These are phyloP conservation scores for Crossoptilon crossoptilon DNA, from an alignment of 2,797 vertebrate genomes.

Conservation along the genomic window DNA sequence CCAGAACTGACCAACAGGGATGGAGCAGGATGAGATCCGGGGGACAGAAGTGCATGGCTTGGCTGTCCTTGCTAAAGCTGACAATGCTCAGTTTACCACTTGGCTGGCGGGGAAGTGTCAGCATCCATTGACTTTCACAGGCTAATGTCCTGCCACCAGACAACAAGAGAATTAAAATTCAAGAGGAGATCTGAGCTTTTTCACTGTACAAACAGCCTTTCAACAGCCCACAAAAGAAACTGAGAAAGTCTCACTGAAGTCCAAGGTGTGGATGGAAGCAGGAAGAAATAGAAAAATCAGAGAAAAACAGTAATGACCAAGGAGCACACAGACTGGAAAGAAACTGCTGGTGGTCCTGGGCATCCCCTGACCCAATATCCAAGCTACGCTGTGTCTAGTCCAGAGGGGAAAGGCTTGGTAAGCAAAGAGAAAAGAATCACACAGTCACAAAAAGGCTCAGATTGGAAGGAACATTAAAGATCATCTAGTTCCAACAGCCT, in stretches of 20 bases:
- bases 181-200: background rate
- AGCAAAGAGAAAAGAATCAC: background rate
- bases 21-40: background rate
- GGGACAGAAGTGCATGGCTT: background rate
- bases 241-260: background rate
- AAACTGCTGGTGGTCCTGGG: background rate
- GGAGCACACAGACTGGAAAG: background rate
- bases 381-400: background rate
- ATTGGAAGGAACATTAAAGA: background rate
- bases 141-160: background rate
- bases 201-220: background rate
- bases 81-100: background rate
- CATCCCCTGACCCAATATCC: background rate
- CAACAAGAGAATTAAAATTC: conserved; percentile 20
- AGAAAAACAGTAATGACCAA: background rate
- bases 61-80: background rate
- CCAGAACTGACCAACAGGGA: background rate
- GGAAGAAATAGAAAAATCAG: background rate
- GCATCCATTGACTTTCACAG: background rate
- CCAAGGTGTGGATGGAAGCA: background rate
- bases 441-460: background rate
- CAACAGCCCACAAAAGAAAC: background rate
- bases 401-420: fast-evolving
- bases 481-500: background rate
- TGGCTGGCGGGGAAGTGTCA: background rate